phyloP scores from a whole-genome alignment of 1,140 invertebrate genomes.

The Wasmannia auropunctata region DNA sequence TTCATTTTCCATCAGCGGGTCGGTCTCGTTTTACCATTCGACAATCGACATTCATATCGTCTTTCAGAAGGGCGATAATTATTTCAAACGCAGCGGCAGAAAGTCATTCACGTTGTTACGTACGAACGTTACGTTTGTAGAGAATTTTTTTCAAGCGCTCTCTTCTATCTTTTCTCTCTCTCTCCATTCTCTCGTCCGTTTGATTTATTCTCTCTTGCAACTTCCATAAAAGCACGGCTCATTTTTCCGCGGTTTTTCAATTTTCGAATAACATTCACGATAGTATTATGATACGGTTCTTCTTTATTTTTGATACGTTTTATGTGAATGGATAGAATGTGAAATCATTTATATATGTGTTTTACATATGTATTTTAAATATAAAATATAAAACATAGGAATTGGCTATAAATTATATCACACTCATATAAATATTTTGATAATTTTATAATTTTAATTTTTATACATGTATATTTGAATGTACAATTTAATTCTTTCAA shows the following conservation, averaged over 20 bases:
- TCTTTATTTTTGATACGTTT: not conserved
- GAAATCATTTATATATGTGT: not conserved
- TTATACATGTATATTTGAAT: not conserved
- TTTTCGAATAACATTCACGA: not conserved
- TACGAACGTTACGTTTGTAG: not conserved
- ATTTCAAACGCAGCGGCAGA: slow-evolving; percentile 26
- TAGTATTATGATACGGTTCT: not conserved
- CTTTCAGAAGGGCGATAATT: slow-evolving; percentile 34
- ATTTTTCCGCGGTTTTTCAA: slow-evolving; percentile 16
- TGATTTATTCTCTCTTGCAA: slow-evolving; percentile 34
- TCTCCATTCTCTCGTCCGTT: not conserved
- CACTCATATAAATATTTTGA: not conserved
- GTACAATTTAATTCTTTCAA: not conserved
- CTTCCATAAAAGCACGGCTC: not conserved
- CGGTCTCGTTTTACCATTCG: slow-evolving; percentile 22
- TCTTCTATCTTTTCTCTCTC: not conserved
- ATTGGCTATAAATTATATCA: not conserved
- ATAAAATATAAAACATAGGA: not conserved
- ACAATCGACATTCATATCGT: not conserved
- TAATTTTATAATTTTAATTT: not conserved
- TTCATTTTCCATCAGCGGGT: slow-evolving; percentile 27
- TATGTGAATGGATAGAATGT: not conserved
- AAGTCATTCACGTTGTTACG: slow-evolving; percentile 8
- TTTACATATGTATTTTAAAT: not conserved
- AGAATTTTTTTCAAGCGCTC: not conserved